phyloP scores from a whole-genome alignment of 2,797 vertebrate species.

The Pseudochirops cupreus region DNA sequence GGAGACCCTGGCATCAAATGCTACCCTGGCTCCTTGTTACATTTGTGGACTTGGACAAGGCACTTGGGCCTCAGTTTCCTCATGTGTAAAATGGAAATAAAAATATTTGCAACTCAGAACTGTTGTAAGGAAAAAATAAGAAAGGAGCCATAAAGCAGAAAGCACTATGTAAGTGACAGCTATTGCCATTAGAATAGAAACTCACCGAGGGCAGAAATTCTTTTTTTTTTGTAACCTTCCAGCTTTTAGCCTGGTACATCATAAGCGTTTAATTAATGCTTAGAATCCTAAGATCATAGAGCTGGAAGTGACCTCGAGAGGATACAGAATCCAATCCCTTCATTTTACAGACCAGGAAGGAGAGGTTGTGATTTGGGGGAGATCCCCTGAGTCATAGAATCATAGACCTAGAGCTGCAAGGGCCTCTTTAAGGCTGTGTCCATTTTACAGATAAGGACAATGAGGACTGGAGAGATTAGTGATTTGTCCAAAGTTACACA shows the following conservation, averaged over 20 bases:
- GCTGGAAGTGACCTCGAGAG: neutral
- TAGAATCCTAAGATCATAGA: neutral
- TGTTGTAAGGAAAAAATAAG: neutral
- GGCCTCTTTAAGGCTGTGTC: neutral
- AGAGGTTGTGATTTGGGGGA: neutral
- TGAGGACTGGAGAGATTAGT: neutral
- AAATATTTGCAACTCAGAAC: too few relatives aligned
- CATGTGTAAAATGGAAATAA: neutral
- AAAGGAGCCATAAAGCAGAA: neutral
- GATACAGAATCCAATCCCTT: neutral
- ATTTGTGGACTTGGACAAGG: neutral
- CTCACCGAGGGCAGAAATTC: neutral
- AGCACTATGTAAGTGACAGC: neutral
- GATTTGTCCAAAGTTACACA: neutral
- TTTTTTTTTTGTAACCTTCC: neutral
- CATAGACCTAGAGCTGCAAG: neutral
- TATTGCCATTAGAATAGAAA: neutral
- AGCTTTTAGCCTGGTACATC: neutral
- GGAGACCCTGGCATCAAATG: neutral
- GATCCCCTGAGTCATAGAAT: neutral
- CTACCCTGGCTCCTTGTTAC: neutral
- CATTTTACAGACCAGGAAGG: neutral
- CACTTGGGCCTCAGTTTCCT: conserved; percentile 5
- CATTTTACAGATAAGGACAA: neutral
- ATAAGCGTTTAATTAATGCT: neutral